phyloP scores from a whole-genome alignment of 2,797 vertebrate species.

The Sebastes reedi region DNA sequence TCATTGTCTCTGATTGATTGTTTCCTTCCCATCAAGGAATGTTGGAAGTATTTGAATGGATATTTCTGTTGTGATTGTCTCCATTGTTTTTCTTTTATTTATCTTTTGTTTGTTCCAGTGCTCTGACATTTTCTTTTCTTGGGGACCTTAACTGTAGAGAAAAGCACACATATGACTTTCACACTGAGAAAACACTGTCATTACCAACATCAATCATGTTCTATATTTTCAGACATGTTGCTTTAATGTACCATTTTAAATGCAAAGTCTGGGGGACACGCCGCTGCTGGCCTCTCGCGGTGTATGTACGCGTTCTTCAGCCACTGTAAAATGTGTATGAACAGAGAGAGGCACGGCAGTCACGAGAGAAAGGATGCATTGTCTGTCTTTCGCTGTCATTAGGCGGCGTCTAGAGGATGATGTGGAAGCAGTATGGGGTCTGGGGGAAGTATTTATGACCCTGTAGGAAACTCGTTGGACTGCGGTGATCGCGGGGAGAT shows the following conservation, averaged over 20 bases:
- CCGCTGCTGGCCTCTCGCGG: slow-evolving; percentile 53
- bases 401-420: slow-evolving; percentile 92
- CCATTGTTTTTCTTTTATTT: neutral
- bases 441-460: slow-evolving; percentile 93
- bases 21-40: slow-evolving; percentile 34
- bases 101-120: slow-evolving; percentile 16
- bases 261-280: slow-evolving; percentile 70
- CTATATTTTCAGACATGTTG: slow-evolving; percentile 75
- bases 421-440: slow-evolving; percentile 96
- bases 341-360: slow-evolving; percentile 68
- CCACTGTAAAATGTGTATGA: slow-evolving; percentile 73
- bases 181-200: slow-evolving; percentile 78
- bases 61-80: slow-evolving; percentile 47
- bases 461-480: slow-evolving; percentile 94
- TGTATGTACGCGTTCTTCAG: slow-evolving; percentile 67
- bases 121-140: slow-evolving; percentile 54
- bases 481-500: slow-evolving; percentile 91
- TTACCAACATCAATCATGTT: slow-evolving; percentile 81
- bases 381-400: slow-evolving; percentile 89
- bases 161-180: slow-evolving; percentile 74
- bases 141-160: slow-evolving; percentile 62
- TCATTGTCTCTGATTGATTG: slow-evolving; percentile 61
- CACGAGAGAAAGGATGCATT: slow-evolving; percentile 81
- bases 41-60: slow-evolving; percentile 35
- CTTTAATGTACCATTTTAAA: slow-evolving; percentile 86